Percentiles rank a stretch among this genome's conserved stretches.
These are phyloP conservation scores for Boloria euphrosyne DNA, from an alignment of 2,888 invertebrate species.

Conservation along the genomic window DNA sequence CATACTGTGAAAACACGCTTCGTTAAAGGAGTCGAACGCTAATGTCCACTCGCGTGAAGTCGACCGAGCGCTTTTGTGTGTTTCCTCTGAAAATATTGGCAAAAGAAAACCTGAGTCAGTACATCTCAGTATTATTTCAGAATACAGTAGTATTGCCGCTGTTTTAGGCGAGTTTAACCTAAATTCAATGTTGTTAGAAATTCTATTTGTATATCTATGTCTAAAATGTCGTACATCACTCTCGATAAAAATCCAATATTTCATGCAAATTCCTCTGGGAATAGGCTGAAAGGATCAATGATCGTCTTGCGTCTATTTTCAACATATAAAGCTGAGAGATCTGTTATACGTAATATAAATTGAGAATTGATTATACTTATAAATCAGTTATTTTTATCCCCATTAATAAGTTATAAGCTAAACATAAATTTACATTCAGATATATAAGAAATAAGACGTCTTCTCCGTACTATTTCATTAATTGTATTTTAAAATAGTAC, in stretches of 20 bases:
- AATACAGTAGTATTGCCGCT: neutral
- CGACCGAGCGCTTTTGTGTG: slow-evolving; percentile 27
- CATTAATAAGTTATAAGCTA: too few relatives aligned
- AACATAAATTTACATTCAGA: too few relatives aligned
- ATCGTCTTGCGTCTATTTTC: slow-evolving; percentile 14
- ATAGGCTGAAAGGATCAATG: neutral
- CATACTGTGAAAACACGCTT: slow-evolving; percentile 31
- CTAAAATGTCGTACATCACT: neutral
- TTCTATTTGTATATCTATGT: neutral
- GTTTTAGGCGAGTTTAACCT: neutral
- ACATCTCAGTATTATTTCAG: slow-evolving; percentile 1
- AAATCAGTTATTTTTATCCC: too few relatives aligned
- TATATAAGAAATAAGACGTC: too few relatives aligned
- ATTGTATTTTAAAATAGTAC: too few relatives aligned
- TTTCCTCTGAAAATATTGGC: slow-evolving; percentile 22
- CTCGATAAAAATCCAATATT: slow-evolving; percentile 17
- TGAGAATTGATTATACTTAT: too few relatives aligned
- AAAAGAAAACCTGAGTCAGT: slow-evolving; percentile 11
- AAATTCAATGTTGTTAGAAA: neutral
- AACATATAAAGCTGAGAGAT: neutral
- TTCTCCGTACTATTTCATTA: too few relatives aligned
- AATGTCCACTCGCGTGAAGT: slow-evolving; percentile 32
- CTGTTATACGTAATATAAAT: neutral
- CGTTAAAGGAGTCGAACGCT: slow-evolving; percentile 31
- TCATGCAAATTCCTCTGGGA: slow-evolving; percentile 3